phyloP scores from a whole-genome alignment of 2,888 invertebrate genomes.

The Schizotus pectinicornis region DNA sequence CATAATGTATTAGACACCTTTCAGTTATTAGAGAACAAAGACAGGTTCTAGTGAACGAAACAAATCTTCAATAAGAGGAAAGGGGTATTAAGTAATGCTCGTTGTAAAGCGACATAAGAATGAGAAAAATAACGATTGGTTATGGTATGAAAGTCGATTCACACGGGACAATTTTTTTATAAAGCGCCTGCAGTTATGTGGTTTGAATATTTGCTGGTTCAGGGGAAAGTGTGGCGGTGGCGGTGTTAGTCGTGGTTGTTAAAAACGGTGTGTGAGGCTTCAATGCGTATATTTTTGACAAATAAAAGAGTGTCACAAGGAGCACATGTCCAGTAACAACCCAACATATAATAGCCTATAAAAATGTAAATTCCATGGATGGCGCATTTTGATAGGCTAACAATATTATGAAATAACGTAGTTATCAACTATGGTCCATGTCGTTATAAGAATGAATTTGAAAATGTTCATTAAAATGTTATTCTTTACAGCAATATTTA shows the following conservation, averaged over 20 bases:
- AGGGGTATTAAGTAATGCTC: no score
- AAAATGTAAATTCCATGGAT: slow-evolving; percentile 18
- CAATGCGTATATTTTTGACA: slow-evolving; percentile 32
- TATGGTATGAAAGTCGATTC: no score
- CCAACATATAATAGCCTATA: slow-evolving; percentile 20
- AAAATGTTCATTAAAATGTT: slow-evolving; percentile 33
- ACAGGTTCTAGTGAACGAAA: no score
- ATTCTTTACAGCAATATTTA: slow-evolving; percentile 49
- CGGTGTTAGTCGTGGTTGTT: background rate
- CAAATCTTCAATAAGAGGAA: no score
- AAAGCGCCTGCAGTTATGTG: no score
- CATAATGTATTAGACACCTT: no score
- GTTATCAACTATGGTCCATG: slow-evolving; percentile 29
- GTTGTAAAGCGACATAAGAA: no score
- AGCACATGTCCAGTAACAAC: slow-evolving; percentile 24
- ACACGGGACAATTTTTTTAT: no score
- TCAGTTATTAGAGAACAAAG: no score
- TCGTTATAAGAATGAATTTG: slow-evolving; percentile 24
- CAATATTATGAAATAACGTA: slow-evolving; percentile 9
- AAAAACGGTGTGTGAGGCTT: slow-evolving; percentile 16
- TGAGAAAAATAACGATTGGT: no score
- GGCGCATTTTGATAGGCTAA: slow-evolving; percentile 24
- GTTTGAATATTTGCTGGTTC: no score
- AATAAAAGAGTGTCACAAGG: slow-evolving; percentile 28
- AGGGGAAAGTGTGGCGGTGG: no score